Conservation (phyloP, 2,888 invertebrate genomes). For the Hipparchia semele region DNA sequence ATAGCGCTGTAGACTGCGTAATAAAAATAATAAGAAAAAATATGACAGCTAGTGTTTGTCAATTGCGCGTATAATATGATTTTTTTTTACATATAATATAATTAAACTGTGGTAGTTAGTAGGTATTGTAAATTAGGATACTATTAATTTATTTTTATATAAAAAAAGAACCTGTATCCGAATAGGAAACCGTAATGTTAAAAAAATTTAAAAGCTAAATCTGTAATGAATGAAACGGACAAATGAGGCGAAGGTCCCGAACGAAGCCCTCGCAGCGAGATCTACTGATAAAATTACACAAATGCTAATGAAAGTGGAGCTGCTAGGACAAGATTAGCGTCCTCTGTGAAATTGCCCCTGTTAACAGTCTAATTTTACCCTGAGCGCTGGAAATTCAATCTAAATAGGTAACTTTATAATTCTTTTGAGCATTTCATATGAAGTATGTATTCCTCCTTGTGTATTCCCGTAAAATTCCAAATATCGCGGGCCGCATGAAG, state of each 20-base stretch:
- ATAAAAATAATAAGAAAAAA: no score
- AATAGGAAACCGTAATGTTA: slow-evolving; percentile 21
- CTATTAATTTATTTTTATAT: neutral
- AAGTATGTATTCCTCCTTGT: slow-evolving; percentile 26
- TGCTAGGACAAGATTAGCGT: slow-evolving; percentile 67
- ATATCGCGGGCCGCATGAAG: no score
- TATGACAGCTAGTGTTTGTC: no score
- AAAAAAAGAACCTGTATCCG: neutral
- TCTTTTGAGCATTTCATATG: slow-evolving; percentile 27
- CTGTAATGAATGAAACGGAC: slow-evolving; percentile 45
- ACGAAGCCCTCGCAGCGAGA: slow-evolving; percentile 44
- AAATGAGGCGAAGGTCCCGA: slow-evolving; percentile 56
- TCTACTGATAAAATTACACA: slow-evolving; percentile 73
- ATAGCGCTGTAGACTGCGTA: no score
- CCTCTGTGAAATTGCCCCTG: slow-evolving; percentile 65
- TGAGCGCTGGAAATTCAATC: slow-evolving; percentile 26
- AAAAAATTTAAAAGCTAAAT: slow-evolving; percentile 32
- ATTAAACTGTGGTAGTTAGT: no score
- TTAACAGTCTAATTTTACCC: slow-evolving; percentile 47
- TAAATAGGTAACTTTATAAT: slow-evolving; percentile 17
- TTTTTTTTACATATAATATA: no score
- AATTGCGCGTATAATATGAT: no score
- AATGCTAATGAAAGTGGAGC: slow-evolving; percentile 75
- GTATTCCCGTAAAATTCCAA: neutral
- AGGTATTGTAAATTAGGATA: no score